Evolutionary conservation across 2,888 invertebrate genomes (phyloP).

Genomic region (Nomada goodeniana): DNA sequence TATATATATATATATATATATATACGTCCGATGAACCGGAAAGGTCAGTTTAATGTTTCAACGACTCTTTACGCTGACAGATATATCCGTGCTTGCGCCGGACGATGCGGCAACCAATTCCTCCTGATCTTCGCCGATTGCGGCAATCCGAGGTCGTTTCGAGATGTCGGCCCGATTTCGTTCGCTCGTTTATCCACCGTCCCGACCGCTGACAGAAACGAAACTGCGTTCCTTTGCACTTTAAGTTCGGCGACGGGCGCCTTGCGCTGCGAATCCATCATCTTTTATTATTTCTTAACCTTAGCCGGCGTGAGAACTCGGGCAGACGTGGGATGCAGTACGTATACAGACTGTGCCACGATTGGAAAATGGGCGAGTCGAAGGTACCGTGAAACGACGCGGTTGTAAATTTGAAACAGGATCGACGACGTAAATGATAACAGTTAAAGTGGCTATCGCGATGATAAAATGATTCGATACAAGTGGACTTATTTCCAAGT

Average conservation of each 20-base stretch:
- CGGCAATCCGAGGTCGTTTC: slow-evolving; percentile 34
- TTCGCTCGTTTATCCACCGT: slow-evolving; percentile 36
- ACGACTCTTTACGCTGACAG: slow-evolving; percentile 59
- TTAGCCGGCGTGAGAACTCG: neutral
- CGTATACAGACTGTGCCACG: neutral
- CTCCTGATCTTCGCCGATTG: slow-evolving; percentile 50
- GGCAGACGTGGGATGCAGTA: neutral
- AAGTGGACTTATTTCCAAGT: neutral
- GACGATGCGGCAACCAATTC: slow-evolving; percentile 50
- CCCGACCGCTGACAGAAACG: slow-evolving; percentile 24
- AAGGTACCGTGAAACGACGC: neutral
- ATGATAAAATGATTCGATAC: neutral
- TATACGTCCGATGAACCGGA: slow-evolving; percentile 69
- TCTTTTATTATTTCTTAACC: neutral
- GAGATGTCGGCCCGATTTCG: slow-evolving; percentile 40
- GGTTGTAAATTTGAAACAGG: neutral
- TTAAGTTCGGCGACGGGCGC: neutral
- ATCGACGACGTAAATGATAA: neutral
- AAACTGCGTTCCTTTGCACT: slow-evolving; percentile 30
- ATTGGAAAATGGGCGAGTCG: neutral
- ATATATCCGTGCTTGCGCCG: slow-evolving; percentile 52
- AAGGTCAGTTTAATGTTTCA: slow-evolving; percentile 71
- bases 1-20: slow-evolving; percentile 61
- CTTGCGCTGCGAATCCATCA: neutral
- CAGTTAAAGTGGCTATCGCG: neutral